phyloP scores from a whole-genome alignment of 2,888 invertebrate genomes.

The Odontothrips loti region DNA sequence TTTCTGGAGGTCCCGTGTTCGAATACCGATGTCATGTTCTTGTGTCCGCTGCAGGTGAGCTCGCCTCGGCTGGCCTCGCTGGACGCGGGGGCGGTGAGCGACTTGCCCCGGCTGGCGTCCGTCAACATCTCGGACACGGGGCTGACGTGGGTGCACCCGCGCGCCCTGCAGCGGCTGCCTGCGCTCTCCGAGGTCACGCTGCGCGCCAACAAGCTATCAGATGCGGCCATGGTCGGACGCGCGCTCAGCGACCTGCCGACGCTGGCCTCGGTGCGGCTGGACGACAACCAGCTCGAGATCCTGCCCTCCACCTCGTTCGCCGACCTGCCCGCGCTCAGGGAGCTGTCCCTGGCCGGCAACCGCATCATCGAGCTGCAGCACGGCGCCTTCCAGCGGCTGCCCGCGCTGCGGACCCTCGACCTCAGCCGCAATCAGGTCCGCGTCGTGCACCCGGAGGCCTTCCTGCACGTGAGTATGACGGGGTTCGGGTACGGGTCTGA shows the following conservation, averaged over 20 bases:
- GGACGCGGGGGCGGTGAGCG: constrained; percentile 68
- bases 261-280: constrained; percentile 64
- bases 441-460: constrained; percentile 76
- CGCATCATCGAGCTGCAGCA: constrained; percentile 69
- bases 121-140: constrained; percentile 75
- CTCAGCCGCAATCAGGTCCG: constrained; percentile 71
- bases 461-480: constrained; percentile 56
- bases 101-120: constrained; percentile 61
- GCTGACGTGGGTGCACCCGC: constrained; percentile 70
- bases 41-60: not conserved
- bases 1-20: too few relatives aligned
- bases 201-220: constrained; percentile 66
- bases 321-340: constrained; percentile 65
- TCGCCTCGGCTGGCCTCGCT: constrained; percentile 58
- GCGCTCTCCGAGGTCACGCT: constrained; percentile 65
- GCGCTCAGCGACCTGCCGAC: constrained; percentile 70
- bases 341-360: constrained; percentile 65
- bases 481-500: not conserved
- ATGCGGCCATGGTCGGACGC: constrained; percentile 77
- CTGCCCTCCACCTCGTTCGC: constrained; percentile 74
- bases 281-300: constrained; percentile 65
- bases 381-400: constrained; percentile 76
- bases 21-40: too few relatives aligned
- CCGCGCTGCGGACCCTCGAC: constrained; percentile 66
- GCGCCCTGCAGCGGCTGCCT: constrained; percentile 69